phyloP scores from a whole-genome alignment of 2,888 invertebrate species.

The Linyphia triangularis region DNA sequence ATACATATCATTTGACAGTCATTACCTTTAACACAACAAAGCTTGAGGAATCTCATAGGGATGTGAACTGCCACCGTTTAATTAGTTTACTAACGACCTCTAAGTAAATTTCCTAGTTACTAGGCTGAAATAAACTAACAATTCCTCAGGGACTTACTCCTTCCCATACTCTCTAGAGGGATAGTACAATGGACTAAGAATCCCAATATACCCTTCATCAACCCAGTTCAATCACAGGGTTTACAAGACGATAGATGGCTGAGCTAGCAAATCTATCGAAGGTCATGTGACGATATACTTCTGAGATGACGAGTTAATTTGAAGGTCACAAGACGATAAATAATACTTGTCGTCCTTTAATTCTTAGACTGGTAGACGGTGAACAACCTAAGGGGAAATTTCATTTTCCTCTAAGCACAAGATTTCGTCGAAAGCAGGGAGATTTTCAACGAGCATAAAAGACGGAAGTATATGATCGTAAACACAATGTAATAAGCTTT shows the following conservation, averaged over 20 bases:
- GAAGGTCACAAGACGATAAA: background rate
- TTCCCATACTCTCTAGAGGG: too few relatives aligned
- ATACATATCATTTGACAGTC: too few relatives aligned
- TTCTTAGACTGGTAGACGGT: background rate
- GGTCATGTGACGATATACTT: background rate
- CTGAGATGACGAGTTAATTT: slow-evolving; percentile 22
- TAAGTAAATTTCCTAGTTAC: too few relatives aligned
- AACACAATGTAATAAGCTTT: background rate
- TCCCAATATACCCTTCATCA: background rate
- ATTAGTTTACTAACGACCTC: too few relatives aligned
- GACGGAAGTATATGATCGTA: background rate
- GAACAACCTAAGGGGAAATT: background rate
- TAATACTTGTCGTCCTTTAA: background rate
- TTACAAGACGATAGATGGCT: background rate
- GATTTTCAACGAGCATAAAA: background rate
- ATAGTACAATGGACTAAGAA: background rate
- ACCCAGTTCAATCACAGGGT: background rate
- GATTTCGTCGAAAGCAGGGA: background rate
- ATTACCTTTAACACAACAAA: too few relatives aligned
- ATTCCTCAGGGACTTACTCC: too few relatives aligned
- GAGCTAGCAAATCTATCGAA: background rate
- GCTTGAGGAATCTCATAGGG: too few relatives aligned
- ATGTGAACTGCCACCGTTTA: too few relatives aligned
- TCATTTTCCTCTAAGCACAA: background rate
- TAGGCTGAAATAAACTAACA: too few relatives aligned